Base-by-base conservation (phyloP, 2,113 vertebrate genomes). In the Ellobius talpinus region DNA sequence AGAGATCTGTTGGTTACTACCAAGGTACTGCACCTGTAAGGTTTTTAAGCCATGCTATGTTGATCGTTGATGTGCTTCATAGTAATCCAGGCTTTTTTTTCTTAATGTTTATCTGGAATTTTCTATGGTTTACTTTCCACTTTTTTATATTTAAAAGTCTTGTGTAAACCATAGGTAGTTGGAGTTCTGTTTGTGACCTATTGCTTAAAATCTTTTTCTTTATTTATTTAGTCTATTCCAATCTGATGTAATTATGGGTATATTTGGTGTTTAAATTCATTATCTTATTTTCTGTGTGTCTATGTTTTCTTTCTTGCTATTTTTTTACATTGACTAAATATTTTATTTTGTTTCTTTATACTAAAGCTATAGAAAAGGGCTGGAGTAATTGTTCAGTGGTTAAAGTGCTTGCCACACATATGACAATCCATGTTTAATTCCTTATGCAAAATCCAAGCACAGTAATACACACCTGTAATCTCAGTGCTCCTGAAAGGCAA, bases 291-390 rank as follows among this genome's bases (percentile, higher is more conserved):
- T 94, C 68, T 33, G 5, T 52, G 6, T 95, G 31, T 68, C 50
- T 89, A 14, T 45, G 6, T 81, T 85, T 19, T 92, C 11, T 45
- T 21, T 55, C 33, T 72, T 9, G 16, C 72, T 78, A 7, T 11
- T 66, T 87, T 92, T 89, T 61, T 58, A 7, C 42, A 68, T 87
- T n/a, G 63, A 66, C 45, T 14, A 31, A 58, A n/a, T 85, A 89
- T 93, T 96, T 23, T 79, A 89, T 95, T 96, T 74, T 96, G 36
- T 42, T 79, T 47, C 39, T 63, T 93, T 94, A 52, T 88, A 12
- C 78, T 84, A 85, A 88, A 94, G 79, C n/a, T 73, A 1, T 89
- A 89, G 31, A 63, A 16, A 88, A 65, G 63, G 42, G 42, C 17
- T 45, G 39, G 58, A 8, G 24, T 65, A 42, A 66, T 66, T 65